Base-by-base conservation (phyloP, 2,797 vertebrate genomes). In the Eospalax fontanierii region DNA sequence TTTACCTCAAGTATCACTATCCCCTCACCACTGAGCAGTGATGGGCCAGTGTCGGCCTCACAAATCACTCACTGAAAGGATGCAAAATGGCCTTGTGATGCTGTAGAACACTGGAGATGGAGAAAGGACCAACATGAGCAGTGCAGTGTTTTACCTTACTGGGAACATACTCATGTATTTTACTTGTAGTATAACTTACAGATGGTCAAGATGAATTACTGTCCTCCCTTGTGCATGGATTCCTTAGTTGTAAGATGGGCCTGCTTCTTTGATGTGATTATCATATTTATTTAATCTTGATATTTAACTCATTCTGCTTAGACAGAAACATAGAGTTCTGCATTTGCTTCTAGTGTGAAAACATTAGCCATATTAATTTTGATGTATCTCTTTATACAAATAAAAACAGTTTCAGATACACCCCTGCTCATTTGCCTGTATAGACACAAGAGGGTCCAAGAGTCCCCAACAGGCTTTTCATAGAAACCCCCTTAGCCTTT, bases 341-440 rank as follows among this genome's bases (percentile, higher is more conserved):
- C 35, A 18, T 68, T 65, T 84, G 30, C 86, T 84, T 94, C 43
- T 66, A 46, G n/a, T 87, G 35, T 80, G 87, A 71, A 94, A 84
- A 89, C 26, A 22, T 76, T 38, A 94, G n/a, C 26, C 61, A 66
- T 22, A 76, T 91, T 66, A 57, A 71, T 93, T 80, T 66, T 87
- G 12, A 85, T 89, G n/a, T 80, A 65, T 28, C 38, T 95, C 33
- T 79, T 91, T 91, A 54, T 83, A 21, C 65, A 83, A 73, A 85
- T 75, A 65, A 68, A 46, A 22, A 61, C 16, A 61, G 78, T 79
- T 54, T 79, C 35, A 30, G 85, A 84, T 70, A 61, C 38, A 50
- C 24, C 50, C 19, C n/a, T 22, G n/a, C 26, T 80, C 40, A n/a
- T 92, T 73, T 93, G 38, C 57, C 61, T 82, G 33, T 61, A 15